Percentiles rank a stretch among this genome's conserved stretches.
Evolutionary conservation across 2,888 invertebrate species (phyloP).

Genomic region (Ryuthela nishihirai): DNA sequence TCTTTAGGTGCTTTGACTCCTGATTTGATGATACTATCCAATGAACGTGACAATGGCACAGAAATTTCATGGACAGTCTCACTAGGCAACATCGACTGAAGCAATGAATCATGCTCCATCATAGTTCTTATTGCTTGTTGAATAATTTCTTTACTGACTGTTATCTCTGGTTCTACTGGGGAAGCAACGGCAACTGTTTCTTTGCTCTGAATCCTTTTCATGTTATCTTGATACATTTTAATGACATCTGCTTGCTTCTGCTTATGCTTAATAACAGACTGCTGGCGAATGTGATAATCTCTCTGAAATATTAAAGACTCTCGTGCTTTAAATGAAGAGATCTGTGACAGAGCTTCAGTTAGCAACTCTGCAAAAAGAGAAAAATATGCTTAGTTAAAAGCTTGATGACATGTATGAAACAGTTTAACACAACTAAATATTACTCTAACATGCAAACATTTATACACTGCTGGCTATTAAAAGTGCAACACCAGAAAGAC

Average conservation of each 20-base stretch:
- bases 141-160: background rate
- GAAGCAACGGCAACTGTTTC: background rate
- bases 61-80: background rate
- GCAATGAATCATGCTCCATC: conserved; percentile 46
- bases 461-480: too few species aligned
- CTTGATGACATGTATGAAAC: too few species aligned
- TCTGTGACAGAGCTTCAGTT: conserved; percentile 59
- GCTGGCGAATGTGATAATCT: conserved; percentile 65
- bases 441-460: too few species aligned
- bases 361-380: conserved; percentile 54
- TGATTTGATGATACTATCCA: conserved; percentile 7
- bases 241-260: conserved; percentile 16
- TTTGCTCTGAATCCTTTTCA: conserved; percentile 24
- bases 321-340: conserved; percentile 53
- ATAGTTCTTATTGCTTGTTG: too few species aligned
- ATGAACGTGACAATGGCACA: background rate
- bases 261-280: background rate
- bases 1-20: conserved; percentile 44
- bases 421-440: too few species aligned
- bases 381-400: background rate
- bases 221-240: too few species aligned
- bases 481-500: too few species aligned
- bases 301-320: conserved; percentile 69
- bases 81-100: conserved; percentile 42
- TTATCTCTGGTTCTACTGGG: conserved; percentile 31